A percentile compares a stretch with the other conserved stretches of the same genome.
phyloP scores from a whole-genome alignment of 2,888 invertebrate species.

The Ferrisia virgata region DNA sequence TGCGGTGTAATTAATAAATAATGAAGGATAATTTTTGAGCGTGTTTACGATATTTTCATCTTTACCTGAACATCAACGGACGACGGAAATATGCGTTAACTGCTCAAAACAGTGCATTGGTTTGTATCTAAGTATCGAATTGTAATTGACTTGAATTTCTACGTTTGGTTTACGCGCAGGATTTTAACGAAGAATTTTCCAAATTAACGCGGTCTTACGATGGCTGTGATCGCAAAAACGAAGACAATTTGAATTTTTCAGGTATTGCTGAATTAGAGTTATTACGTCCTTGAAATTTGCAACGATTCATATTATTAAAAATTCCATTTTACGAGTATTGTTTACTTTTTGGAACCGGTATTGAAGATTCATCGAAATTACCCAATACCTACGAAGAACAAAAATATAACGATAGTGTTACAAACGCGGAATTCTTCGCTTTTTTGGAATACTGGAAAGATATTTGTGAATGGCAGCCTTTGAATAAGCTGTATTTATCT shows the following conservation, averaged over 20 bases:
- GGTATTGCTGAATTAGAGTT: constrained; percentile 22
- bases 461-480: constrained; percentile 2
- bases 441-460: background rate
- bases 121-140: constrained; percentile 12
- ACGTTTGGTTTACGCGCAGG: constrained; percentile 26
- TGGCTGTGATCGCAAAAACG: background rate
- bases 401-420: background rate
- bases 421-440: background rate
- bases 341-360: background rate
- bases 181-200: constrained; percentile 19
- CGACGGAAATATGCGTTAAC: constrained; percentile 13
- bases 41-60: constrained; percentile 12
- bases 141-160: constrained; percentile 5
- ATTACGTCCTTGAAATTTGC: background rate
- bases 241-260: constrained; percentile 15
- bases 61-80: background rate
- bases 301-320: background rate
- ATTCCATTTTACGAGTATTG: background rate
- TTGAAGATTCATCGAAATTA: constrained; percentile 29
- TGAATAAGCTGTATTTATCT: background rate
- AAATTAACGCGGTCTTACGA: constrained; percentile 9
- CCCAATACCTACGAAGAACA: background rate
- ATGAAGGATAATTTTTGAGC: background rate
- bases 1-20: background rate
- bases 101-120: constrained; percentile 20